A percentile compares a stretch with the other conserved stretches of the same genome.
Conservation (phyloP, 23 tunicate species). For the Halocynthia aurantium region DNA sequence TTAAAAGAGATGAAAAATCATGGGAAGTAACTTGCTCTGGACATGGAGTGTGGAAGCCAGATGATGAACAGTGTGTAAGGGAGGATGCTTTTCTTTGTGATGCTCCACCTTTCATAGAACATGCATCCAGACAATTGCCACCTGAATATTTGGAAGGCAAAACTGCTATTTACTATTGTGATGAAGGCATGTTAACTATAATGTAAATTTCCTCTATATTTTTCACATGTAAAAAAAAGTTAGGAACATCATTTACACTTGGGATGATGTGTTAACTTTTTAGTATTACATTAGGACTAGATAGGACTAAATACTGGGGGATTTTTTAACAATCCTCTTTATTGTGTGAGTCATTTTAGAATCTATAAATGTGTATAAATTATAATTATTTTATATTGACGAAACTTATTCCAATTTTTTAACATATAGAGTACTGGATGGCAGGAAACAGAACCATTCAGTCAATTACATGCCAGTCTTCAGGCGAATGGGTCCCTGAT, state of each 20-base stretch:
- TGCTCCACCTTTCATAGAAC: constrained; percentile 24
- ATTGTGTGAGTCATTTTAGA: not conserved
- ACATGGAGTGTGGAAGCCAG: constrained; percentile 39
- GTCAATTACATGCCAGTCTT: constrained; percentile 2
- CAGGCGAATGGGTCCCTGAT: constrained; percentile 29
- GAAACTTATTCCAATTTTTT: too few species aligned
- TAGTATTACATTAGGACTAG: too few species aligned
- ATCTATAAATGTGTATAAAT: not conserved
- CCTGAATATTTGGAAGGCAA: constrained; percentile 20
- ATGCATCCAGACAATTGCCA: constrained; percentile 23
- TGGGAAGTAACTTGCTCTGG: constrained; percentile 38
- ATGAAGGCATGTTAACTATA: constrained; percentile 16
- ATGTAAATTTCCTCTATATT: not conserved
- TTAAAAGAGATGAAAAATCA: not conserved
- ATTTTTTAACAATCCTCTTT: not conserved
- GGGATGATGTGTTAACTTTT: too few species aligned
- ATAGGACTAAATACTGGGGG: not conserved
- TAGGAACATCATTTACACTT: not conserved
- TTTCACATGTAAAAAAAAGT: not conserved
- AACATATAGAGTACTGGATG: constrained; percentile 42
- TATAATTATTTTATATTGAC: too few species aligned
- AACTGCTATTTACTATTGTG: constrained; percentile 26
- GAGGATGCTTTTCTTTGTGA: constrained; percentile 26
- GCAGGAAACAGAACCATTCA: constrained; percentile 9
- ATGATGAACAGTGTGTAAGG: constrained; percentile 32